Base-by-base conservation (phyloP, 2,888 invertebrate species). In the Drosophila meridiana region DNA sequence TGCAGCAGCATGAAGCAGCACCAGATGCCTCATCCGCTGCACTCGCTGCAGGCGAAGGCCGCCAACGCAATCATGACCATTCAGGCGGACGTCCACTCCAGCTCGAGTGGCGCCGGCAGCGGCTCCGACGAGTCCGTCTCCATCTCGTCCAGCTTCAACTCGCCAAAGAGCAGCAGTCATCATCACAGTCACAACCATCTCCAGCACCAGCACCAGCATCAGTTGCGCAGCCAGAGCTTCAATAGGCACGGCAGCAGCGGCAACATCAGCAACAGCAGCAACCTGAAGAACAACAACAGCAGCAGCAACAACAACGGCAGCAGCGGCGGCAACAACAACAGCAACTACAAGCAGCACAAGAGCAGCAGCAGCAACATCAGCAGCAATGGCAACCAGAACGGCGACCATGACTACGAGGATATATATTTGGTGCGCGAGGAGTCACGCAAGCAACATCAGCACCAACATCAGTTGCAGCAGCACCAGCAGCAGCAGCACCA, bases 51-150 rank as follows among this genome's bases (percentile, higher is more conserved):
- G 45, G 55, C 85, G 26, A 91, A 90, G 65, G 64, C 71, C 67
- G 66, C 78, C 82, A 83, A 93, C 76, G 94, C 94, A 4, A 93
- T 72, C n/a, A 76, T 95, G 93, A 95, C 94, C 77, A 97, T 97
- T 81, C 97, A 97, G 95, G 97, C 97, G 52, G 97, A 97, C 93
- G 96, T 97, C 59, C 97, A 97, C 94, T 96, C 96, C n/a, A 95
- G 95, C 70, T 95, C 95, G 78, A 95, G 95, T 80, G 95, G 95
- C 62, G 95, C 95, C 26, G 95, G 95, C 76, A 93, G 93, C 60
- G 95, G 93, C 53, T 95, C 95, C 34, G 95, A 95, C 74, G 95
- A 95, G 92, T 95, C 95, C 68, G 93, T 95, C 13, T 95, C 95
- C 66, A 94, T 95, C 20, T 94, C 95, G 14, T 95, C 95, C 59